Conservation (phyloP, 2,888 invertebrate species). For the Nebria brevicollis region DNA sequence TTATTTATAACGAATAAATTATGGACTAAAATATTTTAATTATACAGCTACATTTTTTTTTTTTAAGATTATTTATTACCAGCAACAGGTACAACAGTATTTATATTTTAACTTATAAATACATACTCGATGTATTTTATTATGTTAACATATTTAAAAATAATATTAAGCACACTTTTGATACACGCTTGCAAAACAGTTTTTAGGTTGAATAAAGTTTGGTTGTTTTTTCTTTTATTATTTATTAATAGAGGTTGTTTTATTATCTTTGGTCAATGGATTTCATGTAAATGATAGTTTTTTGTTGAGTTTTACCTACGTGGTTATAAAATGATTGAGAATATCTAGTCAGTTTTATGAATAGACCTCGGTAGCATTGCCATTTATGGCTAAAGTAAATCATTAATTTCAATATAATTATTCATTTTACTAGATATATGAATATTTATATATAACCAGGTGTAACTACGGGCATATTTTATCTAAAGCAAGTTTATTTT, state of each 20-base stretch:
- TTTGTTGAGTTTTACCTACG: neutral
- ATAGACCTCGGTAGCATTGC: constrained; percentile 19
- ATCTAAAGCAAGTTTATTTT: neutral
- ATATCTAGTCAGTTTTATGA: constrained; percentile 16
- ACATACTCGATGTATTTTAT: no score
- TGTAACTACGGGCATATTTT: constrained; percentile 5
- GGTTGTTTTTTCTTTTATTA: no score
- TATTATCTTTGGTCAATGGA: neutral
- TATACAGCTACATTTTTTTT: neutral
- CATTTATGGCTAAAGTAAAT: constrained; percentile 17
- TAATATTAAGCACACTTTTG: no score
- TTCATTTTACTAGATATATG: constrained; percentile 21
- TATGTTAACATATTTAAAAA: no score
- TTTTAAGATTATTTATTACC: neutral
- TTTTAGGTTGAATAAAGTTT: no score
- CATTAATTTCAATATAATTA: constrained; percentile 29
- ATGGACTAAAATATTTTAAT: constrained; percentile 15
- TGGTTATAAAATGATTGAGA: neutral
- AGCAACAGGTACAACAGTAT: no score
- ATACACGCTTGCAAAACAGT: no score
- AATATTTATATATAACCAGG: constrained; percentile 29
- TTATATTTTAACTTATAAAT: no score
- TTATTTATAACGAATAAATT: constrained; percentile 22
- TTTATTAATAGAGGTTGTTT: neutral
- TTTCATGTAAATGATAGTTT: neutral